Base-by-base conservation (phyloP, 2,797 vertebrate species). In the Sebastes elongatus region DNA sequence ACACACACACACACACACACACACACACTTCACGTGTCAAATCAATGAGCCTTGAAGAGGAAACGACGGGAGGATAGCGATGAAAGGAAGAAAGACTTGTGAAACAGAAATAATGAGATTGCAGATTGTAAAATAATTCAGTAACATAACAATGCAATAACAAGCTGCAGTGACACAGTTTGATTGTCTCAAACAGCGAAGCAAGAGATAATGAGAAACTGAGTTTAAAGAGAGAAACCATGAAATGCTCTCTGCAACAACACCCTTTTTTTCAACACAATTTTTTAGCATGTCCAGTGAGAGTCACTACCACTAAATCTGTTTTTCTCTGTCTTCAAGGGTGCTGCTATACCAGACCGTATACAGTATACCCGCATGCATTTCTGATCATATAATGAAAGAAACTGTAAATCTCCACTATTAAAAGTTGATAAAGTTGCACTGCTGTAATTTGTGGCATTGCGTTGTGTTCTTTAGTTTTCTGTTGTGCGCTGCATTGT, bases 71-170 rank as follows among this genome's bases (percentile, higher is more conserved):
- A 57, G 7, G 9, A 30, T 1, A 28, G 10, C 28, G 27, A 74
- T 32, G 56, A 59, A 27, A 63, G 18, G 35, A 28, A 6, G 16
- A 66, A 14, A 61, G 71, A 66, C 22, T 33, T 32, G 46, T 65
- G 35, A 72, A 84, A 81, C 7, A 68, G 42, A 68, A 71, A 74
- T 74, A 68, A 85, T 65, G 56, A 86, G 64, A 76, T 23, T 27
- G 9, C 57, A 56, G 35, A 61, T 11, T 79, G 71, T 35, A 5
- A 83, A 86, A 84, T 25, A n/a, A 72, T 81, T 87, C 73, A 68
- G 66, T 5, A 2, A 35, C 57, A 74, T 27, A 84, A 79, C 55
- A 74, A 55, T 38, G 62, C 22, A 32, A 66, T 61, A 72, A 84
- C 66, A 69, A 59, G 68, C 62, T 52, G 28, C 62, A 18, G 57